Conservation (phyloP, 2,888 invertebrate genomes). For the Slavum lentiscoides region DNA sequence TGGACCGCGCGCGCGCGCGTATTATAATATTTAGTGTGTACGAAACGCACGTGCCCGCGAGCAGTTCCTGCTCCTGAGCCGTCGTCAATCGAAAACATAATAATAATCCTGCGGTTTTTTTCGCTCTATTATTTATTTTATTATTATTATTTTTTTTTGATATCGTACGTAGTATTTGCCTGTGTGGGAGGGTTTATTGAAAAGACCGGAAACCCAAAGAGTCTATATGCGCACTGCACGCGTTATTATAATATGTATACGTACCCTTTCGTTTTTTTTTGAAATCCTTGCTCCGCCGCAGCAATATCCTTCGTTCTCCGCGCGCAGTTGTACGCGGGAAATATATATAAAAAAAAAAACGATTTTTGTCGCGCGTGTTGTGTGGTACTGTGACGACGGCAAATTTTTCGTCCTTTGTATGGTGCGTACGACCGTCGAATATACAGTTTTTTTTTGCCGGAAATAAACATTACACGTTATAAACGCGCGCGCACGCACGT, state of each 20-base stretch:
- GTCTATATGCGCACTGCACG: neutral
- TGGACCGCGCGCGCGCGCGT: neutral
- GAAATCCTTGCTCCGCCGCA: slow-evolving; percentile 17
- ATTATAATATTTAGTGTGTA: neutral
- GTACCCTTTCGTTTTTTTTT: slow-evolving; percentile 44
- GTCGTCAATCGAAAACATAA: slow-evolving; percentile 38
- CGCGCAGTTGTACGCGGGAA: neutral
- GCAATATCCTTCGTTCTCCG: neutral
- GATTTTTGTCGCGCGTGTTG: slow-evolving; percentile 20
- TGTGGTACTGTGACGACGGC: neutral
- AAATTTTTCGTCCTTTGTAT: neutral
- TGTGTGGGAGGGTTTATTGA: slow-evolving; percentile 47
- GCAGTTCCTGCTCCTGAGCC: slow-evolving; percentile 10
- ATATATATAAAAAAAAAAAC: slow-evolving; percentile 1
- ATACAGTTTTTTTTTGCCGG: slow-evolving; percentile 18
- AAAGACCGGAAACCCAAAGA: slow-evolving; percentile 41
- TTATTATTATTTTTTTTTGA: too few species aligned
- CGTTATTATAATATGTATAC: neutral
- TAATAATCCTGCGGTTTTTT: slow-evolving; percentile 50
- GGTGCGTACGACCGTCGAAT: too few species aligned
- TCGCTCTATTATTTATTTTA: slow-evolving; percentile 2
- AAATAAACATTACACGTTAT: slow-evolving; percentile 15
- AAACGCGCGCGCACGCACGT: neutral
- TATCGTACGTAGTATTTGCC: neutral
- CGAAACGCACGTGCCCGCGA: neutral